Evolutionary conservation across 2,113 vertebrate species (phyloP).

Genomic region (Leptobrachium leishanense): DNA sequence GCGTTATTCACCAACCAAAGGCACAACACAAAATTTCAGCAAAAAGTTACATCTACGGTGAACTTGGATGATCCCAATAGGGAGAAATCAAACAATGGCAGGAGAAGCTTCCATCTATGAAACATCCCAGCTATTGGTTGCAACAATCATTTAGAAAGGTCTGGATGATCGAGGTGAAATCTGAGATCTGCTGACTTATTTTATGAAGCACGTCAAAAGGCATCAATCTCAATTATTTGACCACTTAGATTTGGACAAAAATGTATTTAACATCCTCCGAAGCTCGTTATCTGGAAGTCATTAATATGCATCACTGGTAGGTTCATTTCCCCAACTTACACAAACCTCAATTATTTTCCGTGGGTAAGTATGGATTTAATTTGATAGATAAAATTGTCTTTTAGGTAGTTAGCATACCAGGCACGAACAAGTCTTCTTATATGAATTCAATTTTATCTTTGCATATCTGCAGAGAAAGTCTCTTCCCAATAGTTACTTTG

Average conservation of each 20-base stretch:
- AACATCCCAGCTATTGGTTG: no score
- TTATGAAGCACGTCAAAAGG: no score
- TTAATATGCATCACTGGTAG: neutral
- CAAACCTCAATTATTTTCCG: neutral
- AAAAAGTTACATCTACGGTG: no score
- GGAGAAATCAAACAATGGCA: no score
- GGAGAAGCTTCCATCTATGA: no score
- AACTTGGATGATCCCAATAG: no score
- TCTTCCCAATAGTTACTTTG: neutral
- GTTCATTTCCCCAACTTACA: neutral
- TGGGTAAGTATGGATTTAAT: conserved; percentile 1
- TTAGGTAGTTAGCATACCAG: neutral
- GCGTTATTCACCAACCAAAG: no score
- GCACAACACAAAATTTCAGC: no score
- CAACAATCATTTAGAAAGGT: no score
- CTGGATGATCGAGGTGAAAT: no score
- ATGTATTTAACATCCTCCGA: neutral
- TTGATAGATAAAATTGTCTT: neutral
- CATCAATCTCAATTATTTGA: neutral
- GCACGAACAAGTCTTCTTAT: neutral
- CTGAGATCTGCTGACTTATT: no score
- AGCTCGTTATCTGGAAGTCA: neutral
- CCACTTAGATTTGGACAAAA: neutral
- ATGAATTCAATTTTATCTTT: neutral
- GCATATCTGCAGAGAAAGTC: neutral